Base-by-base conservation (phyloP, 92 coral and sea anemone species). In the Epizoanthus scotinus region DNA sequence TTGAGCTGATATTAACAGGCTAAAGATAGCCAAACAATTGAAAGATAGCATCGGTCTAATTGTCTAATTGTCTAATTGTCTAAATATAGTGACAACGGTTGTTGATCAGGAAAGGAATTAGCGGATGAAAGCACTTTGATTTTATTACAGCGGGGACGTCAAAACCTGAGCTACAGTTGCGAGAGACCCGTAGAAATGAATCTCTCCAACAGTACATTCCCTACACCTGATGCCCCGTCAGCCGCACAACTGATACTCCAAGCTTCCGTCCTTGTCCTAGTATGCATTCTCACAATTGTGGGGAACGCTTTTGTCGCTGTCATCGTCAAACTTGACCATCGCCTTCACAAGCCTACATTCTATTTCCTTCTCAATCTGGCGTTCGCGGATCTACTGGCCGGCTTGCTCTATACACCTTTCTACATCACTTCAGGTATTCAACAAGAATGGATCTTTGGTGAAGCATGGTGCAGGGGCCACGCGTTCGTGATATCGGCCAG, bases 321-420 rank as follows among this genome's bases (percentile, higher is more conserved):
- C 0, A 60, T 91, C 5, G 70, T 91, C 1, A 58, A 83, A 5
- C 73, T 78, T 25, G 87, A 89, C 68, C 84, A 74, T 66, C 87
- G 88, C 27, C 89, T 91, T 13, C 95, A 91, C 85, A 88, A 87
- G 50, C 95, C 95, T 19, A 91, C 95, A 3, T 91, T 89, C 26
- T 91, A 86, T 53, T 91, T 91, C 70, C 90, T 91, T 19, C 82
- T 89, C 8, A 91, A 89, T 34, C 79, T 91, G 5, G 92, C 92
- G 6, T 58, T 82, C 12, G 95, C 95, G 4, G 95, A 91, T 78
- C 28, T 91, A 13, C 72, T 91, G 6, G 85, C 78, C 2, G 95
- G 92, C 1, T 68, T 87, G 0, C 70, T 91, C 55, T 91, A 86
- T 21, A 85, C 87, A 1, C 95, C 95, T 0, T 84, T 91, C 52